Evolutionary conservation across 2,888 invertebrate species (phyloP).

Genomic region (Physocephala rufipes): DNA sequence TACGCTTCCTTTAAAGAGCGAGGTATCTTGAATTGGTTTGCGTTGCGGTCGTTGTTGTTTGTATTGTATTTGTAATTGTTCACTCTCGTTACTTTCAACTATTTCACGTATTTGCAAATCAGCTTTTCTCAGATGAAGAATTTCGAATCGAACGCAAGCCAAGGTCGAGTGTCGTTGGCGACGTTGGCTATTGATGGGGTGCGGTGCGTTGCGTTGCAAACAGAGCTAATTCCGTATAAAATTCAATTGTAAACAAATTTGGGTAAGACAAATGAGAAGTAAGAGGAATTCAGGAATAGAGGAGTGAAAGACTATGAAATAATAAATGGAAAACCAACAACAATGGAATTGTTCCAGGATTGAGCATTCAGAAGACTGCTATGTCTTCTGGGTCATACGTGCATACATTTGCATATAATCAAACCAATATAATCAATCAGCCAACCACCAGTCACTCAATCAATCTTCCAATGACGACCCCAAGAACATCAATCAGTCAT

Average conservation of each 20-base stretch:
- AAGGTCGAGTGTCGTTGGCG: conserved; percentile 23
- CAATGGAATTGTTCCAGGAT: no score
- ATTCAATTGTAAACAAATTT: conserved; percentile 1
- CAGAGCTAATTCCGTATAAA: not conserved
- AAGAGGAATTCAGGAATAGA: no score
- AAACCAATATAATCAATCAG: conserved; percentile 7
- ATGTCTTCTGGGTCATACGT: no score
- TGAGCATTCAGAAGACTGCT: no score
- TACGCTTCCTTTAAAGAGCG: no score
- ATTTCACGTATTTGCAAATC: conserved; percentile 14
- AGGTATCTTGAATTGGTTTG: not conserved
- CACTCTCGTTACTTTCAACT: not conserved
- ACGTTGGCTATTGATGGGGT: not conserved
- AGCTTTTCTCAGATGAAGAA: conserved; percentile 14
- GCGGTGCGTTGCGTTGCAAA: not conserved
- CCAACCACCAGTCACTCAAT: no score
- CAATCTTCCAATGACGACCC: not conserved
- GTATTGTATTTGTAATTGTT: not conserved
- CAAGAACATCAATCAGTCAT: not conserved
- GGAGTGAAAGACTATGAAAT: no score
- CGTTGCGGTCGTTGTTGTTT: not conserved
- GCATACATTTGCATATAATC: not conserved
- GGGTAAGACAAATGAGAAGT: not conserved
- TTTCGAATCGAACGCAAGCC: conserved; percentile 11
- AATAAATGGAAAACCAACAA: not conserved